Base-by-base conservation (phyloP, 2,888 invertebrate species). In the Drosophila limbata region DNA sequence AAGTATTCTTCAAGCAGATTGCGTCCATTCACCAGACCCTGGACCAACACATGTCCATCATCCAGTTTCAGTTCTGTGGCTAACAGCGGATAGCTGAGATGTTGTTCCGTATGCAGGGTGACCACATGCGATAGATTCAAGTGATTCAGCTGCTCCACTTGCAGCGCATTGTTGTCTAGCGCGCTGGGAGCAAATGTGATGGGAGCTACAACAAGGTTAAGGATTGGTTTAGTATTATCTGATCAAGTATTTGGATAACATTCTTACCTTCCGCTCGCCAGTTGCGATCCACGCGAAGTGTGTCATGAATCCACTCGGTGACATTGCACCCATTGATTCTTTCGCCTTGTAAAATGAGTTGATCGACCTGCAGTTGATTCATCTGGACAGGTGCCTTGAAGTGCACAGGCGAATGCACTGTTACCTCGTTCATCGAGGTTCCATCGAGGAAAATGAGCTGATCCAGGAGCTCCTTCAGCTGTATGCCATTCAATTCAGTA, bases 21-120 rank as follows among this genome's bases (percentile, higher is more conserved):
- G 1, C 92, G 69, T 0, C 89, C 92, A 80, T 95, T 95, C 0
- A 94, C 79, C 0, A 39, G 72, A 1, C 92, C 92, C 19, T 71
- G 40, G 0, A 90, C 84, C 0, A 35, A 44, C 2, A 93, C 71
- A 5, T 79, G 74, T 0, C 80, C 81, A 10, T 63, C 69, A n/a
- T 61, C 21, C 1, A 94, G 90, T 47, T 89, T 75, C 10, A 94
- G 65, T 66, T 93, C 90, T 0, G 79, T 80, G 51, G 94, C 91
- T 1, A 79, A 59, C 1, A 94, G 67, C 17, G 81, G 73, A 9
- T 88, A 78, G 0, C 87, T 84, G 17, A 95, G 91, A 35, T 86
- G 86, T 87, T 94, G 94, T 10, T 93, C 82, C 0, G 92, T 93
- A 61, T 93, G 85, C 25, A 94, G 77, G 0, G 94, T 93, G 35